Evolutionary conservation across 2,797 vertebrate genomes (phyloP).

Genomic region (Pseudochirops cupreus): DNA sequence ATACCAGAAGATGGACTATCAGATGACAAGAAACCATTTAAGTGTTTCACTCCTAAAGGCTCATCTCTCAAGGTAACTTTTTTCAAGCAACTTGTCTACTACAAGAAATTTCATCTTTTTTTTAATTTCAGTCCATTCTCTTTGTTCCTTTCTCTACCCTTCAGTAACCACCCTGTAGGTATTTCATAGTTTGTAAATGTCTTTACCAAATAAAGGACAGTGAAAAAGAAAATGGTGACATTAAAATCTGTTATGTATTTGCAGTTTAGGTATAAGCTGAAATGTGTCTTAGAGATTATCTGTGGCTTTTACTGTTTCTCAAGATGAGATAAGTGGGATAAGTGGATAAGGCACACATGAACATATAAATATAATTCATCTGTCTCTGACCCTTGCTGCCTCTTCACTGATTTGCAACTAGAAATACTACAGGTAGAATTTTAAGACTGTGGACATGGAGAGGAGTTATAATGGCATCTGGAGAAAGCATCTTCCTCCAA

Average conservation of each 20-base stretch:
- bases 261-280: not conserved
- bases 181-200: conserved; percentile 1
- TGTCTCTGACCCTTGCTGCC: conserved; percentile 18
- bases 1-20: conserved; percentile 90
- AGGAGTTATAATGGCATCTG: not conserved
- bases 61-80: conserved; percentile 94
- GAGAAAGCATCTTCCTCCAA: not conserved
- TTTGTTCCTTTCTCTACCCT: conserved; percentile 3
- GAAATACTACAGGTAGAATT: conserved; percentile 5
- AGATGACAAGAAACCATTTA: conserved; percentile 93
- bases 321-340: not conserved
- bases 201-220: not conserved
- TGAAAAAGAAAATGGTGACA: not conserved
- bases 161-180: not conserved
- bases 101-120: not conserved
- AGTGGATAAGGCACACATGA: not conserved
- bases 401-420: not conserved
- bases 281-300: not conserved
- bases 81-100: not conserved
- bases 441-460: not conserved
- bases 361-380: not conserved
- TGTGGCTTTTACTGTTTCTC: not conserved
- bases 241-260: not conserved
- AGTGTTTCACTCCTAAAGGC: conserved; percentile 95
- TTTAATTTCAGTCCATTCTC: not conserved